Base-by-base conservation (phyloP, 2,113 vertebrate species). In the Dromaius novaehollandiae region DNA sequence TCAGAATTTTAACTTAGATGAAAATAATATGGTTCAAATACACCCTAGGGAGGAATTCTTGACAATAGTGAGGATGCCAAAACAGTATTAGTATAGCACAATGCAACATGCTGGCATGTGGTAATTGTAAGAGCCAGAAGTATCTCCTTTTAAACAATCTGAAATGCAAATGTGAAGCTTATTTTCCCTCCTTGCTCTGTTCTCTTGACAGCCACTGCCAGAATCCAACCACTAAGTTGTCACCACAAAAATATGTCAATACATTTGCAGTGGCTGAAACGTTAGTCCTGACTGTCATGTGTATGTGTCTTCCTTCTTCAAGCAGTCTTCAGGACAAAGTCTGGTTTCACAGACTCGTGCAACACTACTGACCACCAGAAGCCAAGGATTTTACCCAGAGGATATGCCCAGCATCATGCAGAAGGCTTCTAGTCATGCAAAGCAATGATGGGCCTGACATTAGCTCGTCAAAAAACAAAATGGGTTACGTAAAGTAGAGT, bases 81-180 rank as follows among this genome's bases (percentile, higher is more conserved):
- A 79, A 48, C 17, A 73, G 63, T 6, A 65, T 81, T 76, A 91
- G 36, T 13, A 26, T 38, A 93, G 79, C 50, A 94, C 85, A 94
- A 86, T 76, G 64, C 56, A 89, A 78, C 15, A 64, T 5, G 21
- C 32, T 93, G 80, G 86, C 92, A 95, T 69, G 83, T 84, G 56
- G 73, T 94, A 94, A 90, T 93, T 96, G 94, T 84, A 86, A 82
- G 7, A 96, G 21, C n/a, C 92, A 94, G 86, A 92, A 96, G 61
- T 56, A 90, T 79, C 77, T 93, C 38, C 42, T 56, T 51, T 90
- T 90, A 96, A 95, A 92, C 69, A 93, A 79, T 84, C 86, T 86
- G 88, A 94, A 94, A 93, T 89, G 46, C 68, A 95, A 84, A 94
- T 93, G 26, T 76, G 69, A 91, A 86, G 73, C 17, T 69, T 69